Base-by-base conservation (phyloP, 2,888 invertebrate species). In the Agrochola lychnidis region DNA sequence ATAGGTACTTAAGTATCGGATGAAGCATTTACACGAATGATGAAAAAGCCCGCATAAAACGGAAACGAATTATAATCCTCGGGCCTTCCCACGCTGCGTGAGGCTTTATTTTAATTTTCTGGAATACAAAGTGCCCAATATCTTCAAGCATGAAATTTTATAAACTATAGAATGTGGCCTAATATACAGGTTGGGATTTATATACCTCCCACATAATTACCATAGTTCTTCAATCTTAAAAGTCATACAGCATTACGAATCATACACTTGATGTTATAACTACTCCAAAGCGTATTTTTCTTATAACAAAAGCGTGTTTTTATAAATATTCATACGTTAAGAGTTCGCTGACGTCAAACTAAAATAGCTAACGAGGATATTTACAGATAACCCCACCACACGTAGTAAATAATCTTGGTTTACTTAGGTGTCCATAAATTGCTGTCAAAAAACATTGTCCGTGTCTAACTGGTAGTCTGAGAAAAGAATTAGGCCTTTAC, bases 311-410 rank as follows among this genome's bases (percentile, higher is more conserved):
- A 70, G 40, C 59, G 59, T 48, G 14, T 51, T 61, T 72, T 69
- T 51, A 70, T 61, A 66, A 78, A 83, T 78, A 77, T 77, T 62
- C 42, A 64, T 69, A 56, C 51, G 19, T 63, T 69, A n/a, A 30
- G 36, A 19, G 22, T 79, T 25, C 16, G 45, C 30, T 81, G 74
- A 80, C 74, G 81, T 79, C 81, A 62, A 78, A 56, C 51, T 66
- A 57, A 62, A 57, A 57, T 72, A 67, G 57, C 16, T 67, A 70
- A 62, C 25, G 36, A 78, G 16, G 48, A 69, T 78, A 66, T 73
- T 42, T 19, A 56, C 42, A 64, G 68, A 61, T 59, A 68, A 40
- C 12, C 16, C 14, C 51, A 64, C 25, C 19, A 2, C n/a, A 71
- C 22, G 51, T 68, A 51, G 36, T 40, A 71, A 67, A 36, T 36